Conservation (phyloP, 2,888 invertebrate genomes). For the Apoda limacodes region DNA sequence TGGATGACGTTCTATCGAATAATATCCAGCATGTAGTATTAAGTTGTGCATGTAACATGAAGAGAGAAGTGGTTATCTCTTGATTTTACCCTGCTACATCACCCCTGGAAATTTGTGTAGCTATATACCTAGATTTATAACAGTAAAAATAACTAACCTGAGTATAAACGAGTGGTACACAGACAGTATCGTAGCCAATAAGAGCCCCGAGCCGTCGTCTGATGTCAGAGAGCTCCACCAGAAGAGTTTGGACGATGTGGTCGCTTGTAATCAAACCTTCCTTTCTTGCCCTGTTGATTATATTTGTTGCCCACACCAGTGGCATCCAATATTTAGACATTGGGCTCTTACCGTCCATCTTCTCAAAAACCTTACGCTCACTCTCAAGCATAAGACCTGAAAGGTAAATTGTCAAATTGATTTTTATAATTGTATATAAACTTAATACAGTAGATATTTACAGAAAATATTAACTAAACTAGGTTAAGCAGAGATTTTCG, state of each 20-base stretch:
- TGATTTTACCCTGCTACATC: neutral
- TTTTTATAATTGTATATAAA: neutral
- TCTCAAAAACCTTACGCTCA: conserved; percentile 91
- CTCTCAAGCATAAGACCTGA: conserved; percentile 91
- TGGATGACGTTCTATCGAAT: neutral
- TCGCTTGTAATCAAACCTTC: conserved; percentile 88
- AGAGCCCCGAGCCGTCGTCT: conserved; percentile 84
- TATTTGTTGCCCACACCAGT: conserved; percentile 92
- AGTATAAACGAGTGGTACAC: conserved; percentile 92
- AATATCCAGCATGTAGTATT: neutral
- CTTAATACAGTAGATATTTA: no score
- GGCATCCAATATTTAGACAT: conserved; percentile 95
- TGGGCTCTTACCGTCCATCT: conserved; percentile 88
- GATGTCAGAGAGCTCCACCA: conserved; percentile 91
- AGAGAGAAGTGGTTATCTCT: neutral
- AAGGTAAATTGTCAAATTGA: conserved; percentile 22
- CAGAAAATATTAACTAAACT: no score
- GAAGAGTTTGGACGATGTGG: conserved; percentile 91
- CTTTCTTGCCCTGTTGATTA: conserved; percentile 88
- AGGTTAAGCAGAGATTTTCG: no score
- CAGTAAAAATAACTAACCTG: conserved; percentile 82
- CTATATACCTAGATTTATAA: no score
- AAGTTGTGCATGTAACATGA: neutral
- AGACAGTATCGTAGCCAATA: conserved; percentile 92
- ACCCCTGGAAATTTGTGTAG: no score